A percentile compares a stretch with the other conserved stretches of the same genome.
These are phyloP conservation scores for Caenorhabditis sp. DNA, from an alignment of 2,888 invertebrate species.

Conservation along the genomic window DNA sequence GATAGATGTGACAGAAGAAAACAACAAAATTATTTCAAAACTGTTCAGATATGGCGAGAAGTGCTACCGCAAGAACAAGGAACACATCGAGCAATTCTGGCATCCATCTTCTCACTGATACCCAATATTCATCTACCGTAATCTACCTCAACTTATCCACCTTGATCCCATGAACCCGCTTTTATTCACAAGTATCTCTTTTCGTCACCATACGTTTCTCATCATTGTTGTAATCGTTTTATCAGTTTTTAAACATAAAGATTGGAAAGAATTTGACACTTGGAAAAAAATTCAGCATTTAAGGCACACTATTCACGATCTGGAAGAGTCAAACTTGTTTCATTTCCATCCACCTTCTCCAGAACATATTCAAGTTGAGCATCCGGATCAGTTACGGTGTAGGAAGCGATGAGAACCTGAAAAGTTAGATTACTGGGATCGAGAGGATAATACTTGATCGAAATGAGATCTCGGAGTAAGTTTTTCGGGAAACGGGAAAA, in stretches of 20 bases:
- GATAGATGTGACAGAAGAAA: background rate
- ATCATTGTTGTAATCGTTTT: background rate
- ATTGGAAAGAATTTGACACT: background rate
- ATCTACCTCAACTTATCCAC: too few relatives aligned
- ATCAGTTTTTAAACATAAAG: background rate
- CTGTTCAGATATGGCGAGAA: conserved; percentile 83
- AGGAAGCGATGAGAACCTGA: conserved; percentile 54
- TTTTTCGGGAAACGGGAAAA: too few relatives aligned
- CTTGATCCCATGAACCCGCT: background rate
- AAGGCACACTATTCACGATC: background rate
- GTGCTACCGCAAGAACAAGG: conserved; percentile 84
- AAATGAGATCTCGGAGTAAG: too few relatives aligned
- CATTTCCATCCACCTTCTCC: conserved; percentile 15
- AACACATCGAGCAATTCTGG: conserved; percentile 81
- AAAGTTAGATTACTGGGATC: background rate
- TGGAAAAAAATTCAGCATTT: background rate
- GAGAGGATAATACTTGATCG: too few relatives aligned
- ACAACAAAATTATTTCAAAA: background rate
- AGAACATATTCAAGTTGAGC: conserved; percentile 36
- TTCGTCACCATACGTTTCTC: background rate
- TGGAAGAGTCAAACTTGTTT: conserved; percentile 16
- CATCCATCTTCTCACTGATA: conserved; percentile 75
- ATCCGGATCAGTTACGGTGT: conserved; percentile 35
- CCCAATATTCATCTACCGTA: background rate
- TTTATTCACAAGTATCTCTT: conserved; percentile 1